Evolutionary conservation across 2,113 vertebrate genomes (phyloP).

Genomic region (Brachyhypopomus occidentalis): DNA sequence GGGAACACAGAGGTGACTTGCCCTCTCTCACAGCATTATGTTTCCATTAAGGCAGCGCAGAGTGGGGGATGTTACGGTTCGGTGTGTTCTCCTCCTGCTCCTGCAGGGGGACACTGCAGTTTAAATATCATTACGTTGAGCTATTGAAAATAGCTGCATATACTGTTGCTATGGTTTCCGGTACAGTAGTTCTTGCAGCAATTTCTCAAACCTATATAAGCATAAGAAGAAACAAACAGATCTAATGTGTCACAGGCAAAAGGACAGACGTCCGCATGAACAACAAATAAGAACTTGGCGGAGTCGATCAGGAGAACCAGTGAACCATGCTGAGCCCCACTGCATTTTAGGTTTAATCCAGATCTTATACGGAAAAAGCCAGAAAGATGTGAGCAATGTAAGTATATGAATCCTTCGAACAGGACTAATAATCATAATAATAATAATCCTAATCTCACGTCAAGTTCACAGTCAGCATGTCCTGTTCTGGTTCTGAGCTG

Average conservation of each 20-base stretch:
- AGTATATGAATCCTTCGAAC: background rate
- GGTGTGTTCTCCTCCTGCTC: slow-evolving; percentile 26
- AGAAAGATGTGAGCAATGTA: background rate
- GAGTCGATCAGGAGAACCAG: slow-evolving; percentile 18
- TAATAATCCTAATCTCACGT: background rate
- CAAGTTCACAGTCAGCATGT: background rate
- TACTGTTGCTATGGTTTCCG: slow-evolving; percentile 64
- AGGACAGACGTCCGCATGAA: slow-evolving; percentile 55
- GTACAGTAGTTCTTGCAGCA: slow-evolving; percentile 45
- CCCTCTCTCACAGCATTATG: slow-evolving; percentile 8
- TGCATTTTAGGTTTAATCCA: background rate
- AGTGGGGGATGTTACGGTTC: slow-evolving; percentile 22
- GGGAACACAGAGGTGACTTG: slow-evolving; percentile 19
- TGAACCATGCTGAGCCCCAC: background rate
- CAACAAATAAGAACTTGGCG: slow-evolving; percentile 51
- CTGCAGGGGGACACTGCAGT: slow-evolving; percentile 31
- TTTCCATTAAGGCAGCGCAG: slow-evolving; percentile 32
- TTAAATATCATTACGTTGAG: slow-evolving; percentile 57
- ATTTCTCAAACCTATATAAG: slow-evolving; percentile 32
- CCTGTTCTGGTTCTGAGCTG: slow-evolving; percentile 18
- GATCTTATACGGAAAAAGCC: background rate
- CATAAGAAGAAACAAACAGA: background rate
- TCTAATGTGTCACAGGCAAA: background rate
- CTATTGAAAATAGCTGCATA: slow-evolving; percentile 54
- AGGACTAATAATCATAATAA: slow-evolving; percentile 7